These are phyloP conservation scores for Lamprologus lemairii DNA, from an alignment of 2,113 vertebrate species.

Conservation along the genomic window DNA sequence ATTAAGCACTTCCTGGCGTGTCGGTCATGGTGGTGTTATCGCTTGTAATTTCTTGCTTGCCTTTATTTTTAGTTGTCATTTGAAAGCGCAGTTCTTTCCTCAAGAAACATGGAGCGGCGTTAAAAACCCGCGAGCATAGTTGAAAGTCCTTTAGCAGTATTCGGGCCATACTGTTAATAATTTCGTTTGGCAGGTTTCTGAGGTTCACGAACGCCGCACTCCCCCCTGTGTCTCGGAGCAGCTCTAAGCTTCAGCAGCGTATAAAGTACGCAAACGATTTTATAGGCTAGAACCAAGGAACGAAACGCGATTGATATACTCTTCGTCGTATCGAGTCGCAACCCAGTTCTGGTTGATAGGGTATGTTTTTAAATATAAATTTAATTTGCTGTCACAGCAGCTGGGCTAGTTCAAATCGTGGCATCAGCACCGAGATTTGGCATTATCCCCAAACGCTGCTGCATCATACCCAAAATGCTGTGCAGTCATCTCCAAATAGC, in stretches of 20 bases:
- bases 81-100: neutral
- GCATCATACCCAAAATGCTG: neutral
- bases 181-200: neutral
- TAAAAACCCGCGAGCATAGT: neutral
- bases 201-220: neutral
- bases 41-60: neutral
- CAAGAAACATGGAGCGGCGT: neutral
- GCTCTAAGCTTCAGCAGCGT: neutral
- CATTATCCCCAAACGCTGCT: neutral
- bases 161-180: neutral
- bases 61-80: constrained; percentile 15
- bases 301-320: neutral
- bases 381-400: neutral
- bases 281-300: neutral
- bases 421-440: neutral
- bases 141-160: neutral
- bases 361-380: neutral
- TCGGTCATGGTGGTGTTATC: neutral
- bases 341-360: neutral
- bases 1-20: neutral
- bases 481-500: neutral
- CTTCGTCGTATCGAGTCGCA: neutral
- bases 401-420: neutral
- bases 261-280: neutral
- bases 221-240: neutral